Evolutionary conservation across 2,113 vertebrate genomes (phyloP), one percentile per base, ranked within the genome.

Genomic region (Myiozetetes cayanensis): DNA sequence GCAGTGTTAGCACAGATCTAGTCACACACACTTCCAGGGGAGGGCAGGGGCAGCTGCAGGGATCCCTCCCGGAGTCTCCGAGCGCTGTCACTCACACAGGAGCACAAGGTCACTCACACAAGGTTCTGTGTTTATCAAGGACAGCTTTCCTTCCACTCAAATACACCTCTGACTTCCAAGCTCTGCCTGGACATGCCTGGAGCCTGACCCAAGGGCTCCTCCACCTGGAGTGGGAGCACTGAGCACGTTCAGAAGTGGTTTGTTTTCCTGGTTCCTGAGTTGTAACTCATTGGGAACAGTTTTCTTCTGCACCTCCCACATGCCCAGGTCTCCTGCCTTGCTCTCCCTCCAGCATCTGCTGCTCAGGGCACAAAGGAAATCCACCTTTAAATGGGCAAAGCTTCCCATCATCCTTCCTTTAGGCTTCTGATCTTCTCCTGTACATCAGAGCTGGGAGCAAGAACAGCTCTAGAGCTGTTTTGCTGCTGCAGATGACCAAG

Each of bases 251-350:
- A 19, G 52, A 49, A 30, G 16, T 15, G 33, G 4, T 22, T 72
- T 8, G 20, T 21, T 52, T 39, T 1, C 39, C 50, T 41, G 35
- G 23, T 3, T 75, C 49, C 46, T 22, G 1, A 82, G 31, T 30
- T 63, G 19, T 41, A 22, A 44, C n/a, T 28, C 1, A 68, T 27
- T 33, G 4, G 4, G 15, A 83, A 41, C 58, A 49, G 56, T 14
- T 62, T 56, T 66, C 66, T 58, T n/a, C 33, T 1, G 7, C 28
- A n/a, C 8, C 18, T 67, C 27, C 46, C 52, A 31, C 25, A 3
- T 0, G 0, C 7, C 12, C 1, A 1, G 41, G 13, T 6, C 18
- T 19, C 22, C 33, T 72, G 71, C 58, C 33, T 22, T 1, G 9
- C 18, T 62, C 20, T 5, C 10, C 30, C 15, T 23, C 10, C 63